These are phyloP conservation scores for Hylaea fasciaria DNA, from an alignment of 2,888 invertebrate genomes.

Conservation along the genomic window DNA sequence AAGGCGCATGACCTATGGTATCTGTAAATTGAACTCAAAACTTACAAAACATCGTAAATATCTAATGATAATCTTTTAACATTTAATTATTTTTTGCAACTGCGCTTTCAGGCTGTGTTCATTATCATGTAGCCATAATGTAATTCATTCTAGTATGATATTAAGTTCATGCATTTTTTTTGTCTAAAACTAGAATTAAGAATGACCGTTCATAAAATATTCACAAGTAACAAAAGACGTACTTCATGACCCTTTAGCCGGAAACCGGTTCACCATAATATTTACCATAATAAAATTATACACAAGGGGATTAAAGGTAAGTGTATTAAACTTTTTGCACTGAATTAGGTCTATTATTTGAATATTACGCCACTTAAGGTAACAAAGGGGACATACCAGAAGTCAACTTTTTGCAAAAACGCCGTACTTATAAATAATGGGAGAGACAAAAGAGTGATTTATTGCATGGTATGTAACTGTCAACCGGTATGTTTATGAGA, in stretches of 20 bases:
- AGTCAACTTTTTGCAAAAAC: slow-evolving; percentile 29
- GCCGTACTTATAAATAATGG: slow-evolving; percentile 23
- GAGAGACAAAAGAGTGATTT: slow-evolving; percentile 28
- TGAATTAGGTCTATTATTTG: slow-evolving; percentile 60
- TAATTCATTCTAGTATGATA: neutral
- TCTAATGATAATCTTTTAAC: no score
- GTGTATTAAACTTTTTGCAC: slow-evolving; percentile 39
- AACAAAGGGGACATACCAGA: slow-evolving; percentile 62
- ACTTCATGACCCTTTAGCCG: slow-evolving; percentile 19
- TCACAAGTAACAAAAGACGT: slow-evolving; percentile 14
- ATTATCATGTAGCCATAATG: no score
- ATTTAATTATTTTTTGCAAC: no score
- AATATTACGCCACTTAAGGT: slow-evolving; percentile 64
- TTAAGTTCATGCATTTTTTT: neutral
- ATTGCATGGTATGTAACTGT: slow-evolving; percentile 27
- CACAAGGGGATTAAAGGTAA: slow-evolving; percentile 42
- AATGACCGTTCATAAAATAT: slow-evolving; percentile 22
- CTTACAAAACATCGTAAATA: no score
- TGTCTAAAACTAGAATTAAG: slow-evolving; percentile 1
- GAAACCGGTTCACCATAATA: slow-evolving; percentile 30
- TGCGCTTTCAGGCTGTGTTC: no score
- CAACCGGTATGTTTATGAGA: slow-evolving; percentile 18
- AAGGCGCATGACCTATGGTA: no score
- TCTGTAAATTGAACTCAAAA: no score
- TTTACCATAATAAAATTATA: slow-evolving; percentile 19